Evolutionary conservation across 2,888 invertebrate genomes (phyloP).

Genomic region (Leptopterna dolabrata): DNA sequence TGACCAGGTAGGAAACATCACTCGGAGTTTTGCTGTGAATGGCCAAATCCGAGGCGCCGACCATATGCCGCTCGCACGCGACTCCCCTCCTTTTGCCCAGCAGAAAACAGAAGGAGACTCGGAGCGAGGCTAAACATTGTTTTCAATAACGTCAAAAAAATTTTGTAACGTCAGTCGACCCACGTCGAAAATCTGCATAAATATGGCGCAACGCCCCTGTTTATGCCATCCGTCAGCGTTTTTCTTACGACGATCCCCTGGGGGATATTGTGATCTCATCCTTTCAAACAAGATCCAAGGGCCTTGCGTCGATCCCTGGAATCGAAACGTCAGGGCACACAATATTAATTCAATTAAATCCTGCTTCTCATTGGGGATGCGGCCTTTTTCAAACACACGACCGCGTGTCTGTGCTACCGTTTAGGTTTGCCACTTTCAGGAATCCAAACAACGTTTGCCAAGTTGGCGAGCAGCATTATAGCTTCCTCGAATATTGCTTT

Average conservation of each 20-base stretch:
- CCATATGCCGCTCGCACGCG: constrained; percentile 12
- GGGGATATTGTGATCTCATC: not conserved
- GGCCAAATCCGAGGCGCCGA: constrained; percentile 13
- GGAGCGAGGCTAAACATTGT: constrained; percentile 8
- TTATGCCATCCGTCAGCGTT: not conserved
- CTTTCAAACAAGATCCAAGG: not conserved
- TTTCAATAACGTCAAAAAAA: not conserved
- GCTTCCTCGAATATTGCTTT: no score
- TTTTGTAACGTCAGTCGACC: not conserved
- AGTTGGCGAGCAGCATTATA: no score
- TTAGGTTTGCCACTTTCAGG: no score
- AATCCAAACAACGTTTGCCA: no score
- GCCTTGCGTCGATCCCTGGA: not conserved
- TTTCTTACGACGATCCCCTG: not conserved
- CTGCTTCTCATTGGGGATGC: not conserved
- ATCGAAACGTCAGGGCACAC: not conserved
- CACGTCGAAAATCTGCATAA: not conserved
- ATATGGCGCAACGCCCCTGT: not conserved
- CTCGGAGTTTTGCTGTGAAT: not conserved
- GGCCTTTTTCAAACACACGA: not conserved
- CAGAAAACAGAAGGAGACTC: not conserved
- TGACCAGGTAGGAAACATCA: not conserved
- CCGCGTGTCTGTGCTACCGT: not conserved
- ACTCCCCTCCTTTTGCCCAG: not conserved
- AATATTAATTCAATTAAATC: not conserved